Evolutionary conservation across 2,888 invertebrate genomes (phyloP).

Genomic region (Acleris literana): DNA sequence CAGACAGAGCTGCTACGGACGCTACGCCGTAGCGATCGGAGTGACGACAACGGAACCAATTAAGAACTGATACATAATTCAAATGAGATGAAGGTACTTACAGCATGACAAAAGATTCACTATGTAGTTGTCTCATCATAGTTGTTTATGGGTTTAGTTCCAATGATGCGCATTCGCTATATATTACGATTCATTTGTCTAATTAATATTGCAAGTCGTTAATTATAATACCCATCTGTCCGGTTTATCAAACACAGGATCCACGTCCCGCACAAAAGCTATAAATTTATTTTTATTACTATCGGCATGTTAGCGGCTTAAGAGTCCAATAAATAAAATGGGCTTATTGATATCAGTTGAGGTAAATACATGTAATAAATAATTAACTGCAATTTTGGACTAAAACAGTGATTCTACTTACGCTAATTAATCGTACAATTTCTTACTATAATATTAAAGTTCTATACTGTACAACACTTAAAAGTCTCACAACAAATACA

Average conservation of each 20-base stretch:
- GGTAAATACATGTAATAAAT: conserved; percentile 62
- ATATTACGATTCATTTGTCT: conserved; percentile 9
- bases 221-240: conserved; percentile 30
- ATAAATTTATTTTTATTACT: conserved; percentile 8
- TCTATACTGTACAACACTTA: conserved; percentile 81
- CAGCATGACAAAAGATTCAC: too few relatives aligned
- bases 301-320: conserved; percentile 21
- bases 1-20: neutral
- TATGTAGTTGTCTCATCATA: too few relatives aligned
- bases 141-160: too few relatives aligned
- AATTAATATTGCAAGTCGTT: conserved; percentile 28
- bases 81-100: neutral
- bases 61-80: neutral
- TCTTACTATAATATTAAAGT: conserved; percentile 72
- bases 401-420: conserved; percentile 79
- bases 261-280: conserved; percentile 7
- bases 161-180: neutral
- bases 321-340: conserved; percentile 28
- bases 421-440: conserved; percentile 66
- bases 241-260: conserved; percentile 23
- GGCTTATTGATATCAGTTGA: conserved; percentile 26
- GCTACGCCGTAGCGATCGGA: neutral
- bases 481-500: conserved; percentile 73
- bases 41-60: neutral
- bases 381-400: conserved; percentile 74